Evolutionary conservation across 2,888 invertebrate genomes (phyloP).

Genomic region (Hydriomena furcata): DNA sequence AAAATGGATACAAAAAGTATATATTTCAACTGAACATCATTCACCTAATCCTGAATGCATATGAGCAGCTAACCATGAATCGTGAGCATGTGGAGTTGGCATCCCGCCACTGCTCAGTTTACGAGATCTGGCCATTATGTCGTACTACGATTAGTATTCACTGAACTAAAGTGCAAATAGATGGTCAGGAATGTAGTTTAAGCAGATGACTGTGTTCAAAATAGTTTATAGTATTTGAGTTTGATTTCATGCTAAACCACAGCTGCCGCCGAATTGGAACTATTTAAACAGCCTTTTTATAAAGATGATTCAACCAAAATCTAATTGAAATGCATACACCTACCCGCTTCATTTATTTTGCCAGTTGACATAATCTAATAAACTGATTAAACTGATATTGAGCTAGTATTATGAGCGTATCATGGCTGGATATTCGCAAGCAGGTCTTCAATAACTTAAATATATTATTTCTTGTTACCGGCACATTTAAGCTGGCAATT

Average conservation of each 20-base stretch:
- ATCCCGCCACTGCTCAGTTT: constrained; percentile 29
- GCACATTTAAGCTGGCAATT: constrained; percentile 12
- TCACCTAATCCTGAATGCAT: constrained; percentile 32
- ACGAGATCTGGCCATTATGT: constrained; percentile 28
- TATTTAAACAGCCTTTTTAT: neutral
- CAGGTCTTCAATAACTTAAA: constrained; percentile 15
- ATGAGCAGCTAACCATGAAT: constrained; percentile 28
- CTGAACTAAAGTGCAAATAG: constrained; percentile 23
- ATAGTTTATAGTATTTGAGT: constrained; percentile 14
- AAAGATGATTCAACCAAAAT: neutral
- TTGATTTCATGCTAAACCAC: constrained; percentile 8
- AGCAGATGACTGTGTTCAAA: constrained; percentile 15
- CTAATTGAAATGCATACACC: no score
- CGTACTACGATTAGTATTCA: constrained; percentile 31
- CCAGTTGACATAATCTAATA: no score
- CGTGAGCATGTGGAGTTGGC: constrained; percentile 27
- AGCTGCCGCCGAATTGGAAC: constrained; percentile 1
- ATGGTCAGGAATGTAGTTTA: constrained; percentile 21
- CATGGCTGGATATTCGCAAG: neutral
- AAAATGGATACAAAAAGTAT: no score
- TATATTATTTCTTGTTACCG: constrained; percentile 18
- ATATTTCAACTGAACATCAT: constrained; percentile 8
- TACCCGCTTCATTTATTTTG: no score
- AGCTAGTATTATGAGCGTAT: no score
- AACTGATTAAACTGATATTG: no score